Evolutionary conservation across 2,888 invertebrate species (phyloP).

Genomic region (Campoletis raptor): DNA sequence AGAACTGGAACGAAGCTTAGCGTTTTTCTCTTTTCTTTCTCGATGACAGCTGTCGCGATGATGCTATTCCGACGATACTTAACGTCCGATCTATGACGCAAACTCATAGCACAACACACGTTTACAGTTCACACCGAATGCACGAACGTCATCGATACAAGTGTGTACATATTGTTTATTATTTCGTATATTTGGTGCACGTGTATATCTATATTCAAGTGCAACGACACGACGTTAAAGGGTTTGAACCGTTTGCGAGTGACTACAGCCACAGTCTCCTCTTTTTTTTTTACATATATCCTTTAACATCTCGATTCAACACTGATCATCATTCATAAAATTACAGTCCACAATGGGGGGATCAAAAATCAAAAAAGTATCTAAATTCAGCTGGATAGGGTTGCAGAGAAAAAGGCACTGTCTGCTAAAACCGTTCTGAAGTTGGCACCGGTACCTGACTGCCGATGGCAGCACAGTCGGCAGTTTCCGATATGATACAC

Average conservation of each 20-base stretch:
- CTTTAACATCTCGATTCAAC: neutral
- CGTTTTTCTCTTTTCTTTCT: constrained; percentile 20
- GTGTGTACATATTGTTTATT: constrained; percentile 11
- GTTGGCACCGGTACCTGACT: constrained; percentile 1
- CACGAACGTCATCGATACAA: constrained; percentile 33
- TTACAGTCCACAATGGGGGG: neutral
- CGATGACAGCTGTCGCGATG: constrained; percentile 68
- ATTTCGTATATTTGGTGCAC: constrained; percentile 13
- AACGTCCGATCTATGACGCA: constrained; percentile 75
- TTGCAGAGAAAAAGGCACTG: neutral
- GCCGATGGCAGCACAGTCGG: neutral
- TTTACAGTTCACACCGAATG: constrained; percentile 29
- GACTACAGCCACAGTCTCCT: neutral
- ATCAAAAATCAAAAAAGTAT: neutral
- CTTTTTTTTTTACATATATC: neutral
- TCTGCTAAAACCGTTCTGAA: constrained; percentile 19
- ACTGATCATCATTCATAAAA: constrained; percentile 10
- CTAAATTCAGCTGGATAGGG: neutral
- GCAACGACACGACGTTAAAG: neutral
- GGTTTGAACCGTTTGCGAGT: neutral
- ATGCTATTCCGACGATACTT: constrained; percentile 50
- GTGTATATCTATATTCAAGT: neutral
- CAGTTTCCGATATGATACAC: neutral
- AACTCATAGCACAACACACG: constrained; percentile 73
- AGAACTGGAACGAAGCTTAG: constrained; percentile 7